Evolutionary conservation across 2,888 invertebrate species (phyloP), one percentile per base, ranked within the genome.

Genomic region (Synanthedon tipuliformis): DNA sequence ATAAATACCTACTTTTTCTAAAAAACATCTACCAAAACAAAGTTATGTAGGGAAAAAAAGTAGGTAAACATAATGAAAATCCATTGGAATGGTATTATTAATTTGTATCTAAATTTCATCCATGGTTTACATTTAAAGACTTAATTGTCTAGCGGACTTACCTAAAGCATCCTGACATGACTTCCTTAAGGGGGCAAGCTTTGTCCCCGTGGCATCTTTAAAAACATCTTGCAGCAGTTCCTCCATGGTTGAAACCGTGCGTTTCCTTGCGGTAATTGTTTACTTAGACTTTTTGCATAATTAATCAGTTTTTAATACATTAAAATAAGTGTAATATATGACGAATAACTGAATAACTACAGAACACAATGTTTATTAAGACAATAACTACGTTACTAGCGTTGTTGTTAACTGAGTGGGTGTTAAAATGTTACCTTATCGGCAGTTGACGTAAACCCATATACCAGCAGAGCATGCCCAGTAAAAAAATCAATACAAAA

Each of bases 91-190:
- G 1, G 16, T 10, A 50, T 18, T 12, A 50, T 13, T 50, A 7
- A 50, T 18, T 8, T 34, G 34, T 34, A 34, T 34, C 34, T 10
- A 34, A 34, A 34, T 34, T 8, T 2, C 12, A 49, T 49, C 15
- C 16, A 18, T 23, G 5, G 34, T 34, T 34, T 7, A 34, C 10
- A 34, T 8, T 8, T 27, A 27, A 27, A 27, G 27, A 8, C 27
- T 27, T 27, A n/a, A 27, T 27, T 10, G 2, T 10, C 34, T 34
- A 34, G 3, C 3, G 34, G 8, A 68, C 78, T 87, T 89, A 96
- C 96, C 95, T 77, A 94, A 90, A 62, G 95, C 95, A 84, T 95
- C 94, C 85, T 95, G 95, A 69, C 95, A 94, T 63, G 94, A 90
- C 83, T 94, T 93, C 71, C 93, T 92, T 63, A 97, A 81, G 61